Conservation (phyloP, 1,140 invertebrate species). For the Atta cephalotes region DNA sequence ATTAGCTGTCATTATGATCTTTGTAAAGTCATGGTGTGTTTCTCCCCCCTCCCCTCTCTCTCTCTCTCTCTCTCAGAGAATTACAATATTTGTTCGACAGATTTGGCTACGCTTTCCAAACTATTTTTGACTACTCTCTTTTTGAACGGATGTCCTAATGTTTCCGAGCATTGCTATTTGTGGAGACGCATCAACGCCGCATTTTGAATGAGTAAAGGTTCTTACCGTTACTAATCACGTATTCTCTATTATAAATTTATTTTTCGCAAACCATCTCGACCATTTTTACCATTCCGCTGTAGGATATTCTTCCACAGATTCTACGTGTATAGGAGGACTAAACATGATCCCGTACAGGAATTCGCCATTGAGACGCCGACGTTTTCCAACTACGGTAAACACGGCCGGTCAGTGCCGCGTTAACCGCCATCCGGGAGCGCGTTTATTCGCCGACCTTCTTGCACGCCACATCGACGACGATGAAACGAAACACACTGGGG, state of each 20-base stretch:
- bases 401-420: background rate
- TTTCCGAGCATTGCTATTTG: background rate
- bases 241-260: constrained; percentile 1
- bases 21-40: background rate
- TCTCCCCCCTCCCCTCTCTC: too few relatives aligned
- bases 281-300: background rate
- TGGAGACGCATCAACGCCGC: constrained; percentile 17
- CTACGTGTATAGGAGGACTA: background rate
- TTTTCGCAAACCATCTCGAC: background rate
- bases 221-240: constrained; percentile 17
- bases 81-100: background rate
- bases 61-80: background rate
- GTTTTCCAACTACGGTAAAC: constrained; percentile 5
- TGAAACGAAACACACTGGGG: constrained; percentile 72
- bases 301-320: background rate
- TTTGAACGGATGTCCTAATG: background rate
- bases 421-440: constrained; percentile 56
- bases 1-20: background rate
- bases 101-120: background rate
- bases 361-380: constrained; percentile 31
- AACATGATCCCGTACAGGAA: background rate
- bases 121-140: background rate
- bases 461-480: constrained; percentile 72
- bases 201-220: background rate
- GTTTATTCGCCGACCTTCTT: constrained; percentile 60